Base-by-base conservation (phyloP, 2,113 vertebrate genomes). In the Hippoglossus stenolepis region DNA sequence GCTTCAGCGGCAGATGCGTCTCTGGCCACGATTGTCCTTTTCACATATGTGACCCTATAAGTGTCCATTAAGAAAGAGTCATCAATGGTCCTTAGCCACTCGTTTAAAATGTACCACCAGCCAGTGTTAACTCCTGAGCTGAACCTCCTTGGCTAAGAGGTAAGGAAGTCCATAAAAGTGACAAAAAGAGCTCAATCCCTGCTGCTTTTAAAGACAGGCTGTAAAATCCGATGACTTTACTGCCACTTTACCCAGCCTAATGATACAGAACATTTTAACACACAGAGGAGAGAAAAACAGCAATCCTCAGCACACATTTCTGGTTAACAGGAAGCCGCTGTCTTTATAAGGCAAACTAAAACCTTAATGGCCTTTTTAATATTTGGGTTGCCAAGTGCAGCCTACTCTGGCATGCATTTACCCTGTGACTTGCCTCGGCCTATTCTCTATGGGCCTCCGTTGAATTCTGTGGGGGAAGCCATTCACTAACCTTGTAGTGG, bases 161-260 rank as follows among this genome's bases (percentile, higher is more conserved):
- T 49, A 13, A 82, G 58, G 64, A 69, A 90, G 90, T 90, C 74
- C 82, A 90, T 92, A 88, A 92, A 92, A 83, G 65, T 43, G 62
- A 69, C 85, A 89, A 49, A 85, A 86, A 71, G 69, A 62, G 65
- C 67, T 28, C 56, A 24, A 63, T 77, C 65, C 80, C 79, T 81
- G 83, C 70, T 80, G 82, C 70, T 76, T 92, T 89, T 88, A 88
- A 85, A 85, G 85, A 87, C 86, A 21, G 60, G 77, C 77, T 70
- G 80, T 93, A 93, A 92, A 93, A 70, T 45, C 40, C 26, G 71
- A 91, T 82, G 72, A 75, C 65, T 92, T 93, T 83, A 89, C 65
- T 53, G 77, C 71, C 74, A 70, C 86, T 90, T 83, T 75, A 57
- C 67, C 79, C 71, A 62, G 80, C 80, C 73, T 86, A 86, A 87